phyloP scores from a whole-genome alignment of 2,797 vertebrate genomes.

The Poecilia gillii region DNA sequence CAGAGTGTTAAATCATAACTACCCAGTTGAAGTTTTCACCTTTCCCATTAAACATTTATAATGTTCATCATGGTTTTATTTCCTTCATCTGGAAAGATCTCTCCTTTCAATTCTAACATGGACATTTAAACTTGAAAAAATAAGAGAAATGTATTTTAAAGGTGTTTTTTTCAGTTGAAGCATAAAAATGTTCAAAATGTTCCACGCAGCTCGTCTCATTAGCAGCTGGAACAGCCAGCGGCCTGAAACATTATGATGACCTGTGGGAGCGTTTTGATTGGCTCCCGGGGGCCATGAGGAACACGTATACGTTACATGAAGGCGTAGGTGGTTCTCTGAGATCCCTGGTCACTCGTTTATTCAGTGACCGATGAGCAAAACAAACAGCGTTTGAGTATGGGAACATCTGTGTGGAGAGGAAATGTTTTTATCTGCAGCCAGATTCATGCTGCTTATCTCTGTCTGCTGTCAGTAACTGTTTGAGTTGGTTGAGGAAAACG shows the following conservation, averaged over 20 bases:
- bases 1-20: neutral
- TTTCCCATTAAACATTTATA: neutral
- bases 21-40: neutral
- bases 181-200: constrained; percentile 6
- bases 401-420: neutral
- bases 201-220: constrained; percentile 5
- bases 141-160: neutral
- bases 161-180: neutral
- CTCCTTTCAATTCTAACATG: neutral
- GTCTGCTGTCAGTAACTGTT: neutral
- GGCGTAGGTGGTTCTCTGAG: neutral
- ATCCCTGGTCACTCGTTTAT: constrained; percentile 2
- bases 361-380: neutral
- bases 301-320: neutral
- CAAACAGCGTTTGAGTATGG: neutral
- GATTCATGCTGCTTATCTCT: neutral
- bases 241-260: neutral
- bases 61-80: neutral
- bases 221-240: neutral
- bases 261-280: constrained; percentile 37
- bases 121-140: neutral
- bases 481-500: neutral
- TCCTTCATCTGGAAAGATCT: neutral
- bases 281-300: constrained; percentile 17
- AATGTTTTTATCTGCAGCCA: neutral